Percentiles rank a stretch among this genome's conserved stretches.
These are phyloP conservation scores for Aegypius monachus DNA, from an alignment of 2,113 vertebrate genomes.

Conservation along the genomic window DNA sequence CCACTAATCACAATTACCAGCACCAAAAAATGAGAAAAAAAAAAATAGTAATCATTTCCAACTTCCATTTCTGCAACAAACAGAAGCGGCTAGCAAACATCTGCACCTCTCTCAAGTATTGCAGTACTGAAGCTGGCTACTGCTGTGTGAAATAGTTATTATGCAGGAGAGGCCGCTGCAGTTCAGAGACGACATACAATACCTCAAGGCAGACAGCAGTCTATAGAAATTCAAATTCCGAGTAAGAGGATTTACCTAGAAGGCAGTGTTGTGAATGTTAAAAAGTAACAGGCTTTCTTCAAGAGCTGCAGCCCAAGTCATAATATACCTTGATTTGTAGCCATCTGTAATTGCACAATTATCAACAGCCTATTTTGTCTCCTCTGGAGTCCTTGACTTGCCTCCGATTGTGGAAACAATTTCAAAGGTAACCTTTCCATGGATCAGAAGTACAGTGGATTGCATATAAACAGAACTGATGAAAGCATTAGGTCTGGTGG, in stretches of 20 bases:
- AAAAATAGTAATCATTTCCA: slow-evolving; percentile 25
- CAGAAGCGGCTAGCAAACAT: slow-evolving; percentile 63
- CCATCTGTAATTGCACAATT: slow-evolving; percentile 12
- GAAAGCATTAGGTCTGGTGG: neutral
- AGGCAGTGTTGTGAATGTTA: slow-evolving; percentile 65
- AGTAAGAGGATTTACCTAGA: slow-evolving; percentile 69
- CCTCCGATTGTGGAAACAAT: slow-evolving; percentile 5
- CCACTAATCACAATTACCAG: slow-evolving; percentile 2
- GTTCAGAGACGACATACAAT: slow-evolving; percentile 84
- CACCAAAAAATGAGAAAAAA: neutral
- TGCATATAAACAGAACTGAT: neutral
- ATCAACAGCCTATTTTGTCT: slow-evolving; percentile 3
- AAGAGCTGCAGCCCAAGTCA: slow-evolving; percentile 19
- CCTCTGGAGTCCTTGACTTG: slow-evolving; percentile 11
- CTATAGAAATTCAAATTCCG: slow-evolving; percentile 70
- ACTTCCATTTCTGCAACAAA: slow-evolving; percentile 56
- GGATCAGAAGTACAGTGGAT: neutral
- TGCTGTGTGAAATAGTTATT: slow-evolving; percentile 84
- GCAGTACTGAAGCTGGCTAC: slow-evolving; percentile 75
- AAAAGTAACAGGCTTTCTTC: slow-evolving; percentile 30
- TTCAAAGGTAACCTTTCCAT: neutral
- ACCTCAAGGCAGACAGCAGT: slow-evolving; percentile 77
- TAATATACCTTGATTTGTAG: slow-evolving; percentile 25
- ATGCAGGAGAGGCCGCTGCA: slow-evolving; percentile 84
- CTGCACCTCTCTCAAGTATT: slow-evolving; percentile 77